Percentiles rank a stretch among this genome's conserved stretches.
These are phyloP conservation scores for Apis cerana DNA, from an alignment of 1,140 invertebrate genomes.

Conservation along the genomic window DNA sequence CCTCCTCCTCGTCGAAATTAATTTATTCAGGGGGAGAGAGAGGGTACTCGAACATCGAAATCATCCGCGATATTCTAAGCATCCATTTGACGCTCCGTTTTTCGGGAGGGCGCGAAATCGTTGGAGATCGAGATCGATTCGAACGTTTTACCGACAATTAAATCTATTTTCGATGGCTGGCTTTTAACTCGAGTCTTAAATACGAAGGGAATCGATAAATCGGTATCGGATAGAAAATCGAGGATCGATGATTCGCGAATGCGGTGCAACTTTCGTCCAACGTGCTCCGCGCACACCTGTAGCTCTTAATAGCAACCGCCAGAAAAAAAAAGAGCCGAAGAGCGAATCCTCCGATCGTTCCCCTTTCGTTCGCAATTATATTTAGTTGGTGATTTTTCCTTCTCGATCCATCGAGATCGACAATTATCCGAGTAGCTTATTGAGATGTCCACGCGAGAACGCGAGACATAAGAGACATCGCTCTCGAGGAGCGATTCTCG, in stretches of 20 bases:
- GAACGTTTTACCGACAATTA: conserved; percentile 12
- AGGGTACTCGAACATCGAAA: too few species aligned
- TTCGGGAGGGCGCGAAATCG: neutral
- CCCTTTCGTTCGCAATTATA: conserved; percentile 36
- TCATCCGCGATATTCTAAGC: too few species aligned
- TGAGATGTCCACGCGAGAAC: neutral
- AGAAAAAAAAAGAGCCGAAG: conserved; percentile 8
- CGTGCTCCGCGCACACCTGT: conserved; percentile 32
- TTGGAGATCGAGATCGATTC: neutral
- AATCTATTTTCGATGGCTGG: neutral
- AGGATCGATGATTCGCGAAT: neutral
- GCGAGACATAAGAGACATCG: conserved; percentile 7
- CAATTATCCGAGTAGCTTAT: too few species aligned
- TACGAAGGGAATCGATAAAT: conserved; percentile 18
- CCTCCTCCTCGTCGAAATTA: neutral
- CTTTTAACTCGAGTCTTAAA: conserved; percentile 12
- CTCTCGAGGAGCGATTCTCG: conserved; percentile 17
- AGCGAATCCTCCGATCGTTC: neutral
- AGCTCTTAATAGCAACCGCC: conserved; percentile 16
- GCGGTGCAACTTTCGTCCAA: neutral
- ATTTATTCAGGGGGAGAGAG: too few species aligned
- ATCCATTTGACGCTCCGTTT: too few species aligned
- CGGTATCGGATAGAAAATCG: neutral
- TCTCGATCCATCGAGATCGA: neutral
- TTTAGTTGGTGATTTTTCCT: conserved; percentile 9